These are phyloP conservation scores for Nemoura dubitans DNA, from an alignment of 2,888 invertebrate species.

Conservation along the genomic window DNA sequence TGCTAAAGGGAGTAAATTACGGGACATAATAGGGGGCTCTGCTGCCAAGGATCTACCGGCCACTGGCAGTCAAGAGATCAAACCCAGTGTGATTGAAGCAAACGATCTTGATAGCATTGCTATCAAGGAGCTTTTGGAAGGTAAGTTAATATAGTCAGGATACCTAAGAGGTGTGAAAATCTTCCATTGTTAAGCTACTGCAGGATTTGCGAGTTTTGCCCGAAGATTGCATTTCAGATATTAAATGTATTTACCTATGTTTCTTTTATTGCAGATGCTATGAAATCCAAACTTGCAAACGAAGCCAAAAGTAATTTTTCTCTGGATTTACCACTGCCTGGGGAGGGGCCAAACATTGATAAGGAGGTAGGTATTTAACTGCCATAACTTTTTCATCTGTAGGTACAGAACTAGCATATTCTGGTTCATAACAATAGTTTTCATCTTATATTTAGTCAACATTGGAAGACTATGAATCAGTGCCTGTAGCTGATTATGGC, in stretches of 20 bases:
- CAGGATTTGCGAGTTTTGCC: too few species aligned
- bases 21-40: not conserved
- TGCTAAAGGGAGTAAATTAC: not conserved
- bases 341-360: not conserved
- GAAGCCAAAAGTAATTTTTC: not conserved
- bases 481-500: conserved; percentile 84
- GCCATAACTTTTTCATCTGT: not conserved
- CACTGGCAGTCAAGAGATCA: not conserved
- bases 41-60: too few species aligned
- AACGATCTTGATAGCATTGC: conserved; percentile 43
- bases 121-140: conserved; percentile 43
- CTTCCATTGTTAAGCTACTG: too few species aligned
- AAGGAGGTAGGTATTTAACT: conserved; percentile 34
- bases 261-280: conserved; percentile 18
- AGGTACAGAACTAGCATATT: not conserved
- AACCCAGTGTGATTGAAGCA: not conserved
- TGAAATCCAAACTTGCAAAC: conserved; percentile 16
- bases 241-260: too few species aligned
- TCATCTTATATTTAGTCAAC: conserved; percentile 57
- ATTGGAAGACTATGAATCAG: conserved; percentile 72
- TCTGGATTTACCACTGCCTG: conserved; percentile 40
- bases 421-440: not conserved
- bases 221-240: too few species aligned
- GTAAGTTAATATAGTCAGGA: too few species aligned
- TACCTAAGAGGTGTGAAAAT: not conserved